Evolutionary conservation across 2,888 invertebrate genomes (phyloP).

Genomic region (Drosophila anceps): DNA sequence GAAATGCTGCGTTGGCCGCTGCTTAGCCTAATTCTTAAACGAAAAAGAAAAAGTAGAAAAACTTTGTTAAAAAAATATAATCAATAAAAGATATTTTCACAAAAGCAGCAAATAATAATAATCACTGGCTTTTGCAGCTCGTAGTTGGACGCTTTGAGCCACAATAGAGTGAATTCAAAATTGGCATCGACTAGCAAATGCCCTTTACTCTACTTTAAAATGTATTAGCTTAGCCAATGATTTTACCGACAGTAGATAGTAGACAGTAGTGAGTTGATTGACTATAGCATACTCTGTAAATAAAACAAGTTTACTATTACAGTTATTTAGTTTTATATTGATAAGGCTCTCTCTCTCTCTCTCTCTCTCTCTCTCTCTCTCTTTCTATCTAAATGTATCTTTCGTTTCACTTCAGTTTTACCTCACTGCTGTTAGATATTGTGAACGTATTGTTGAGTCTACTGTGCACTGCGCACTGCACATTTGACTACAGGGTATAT

Average conservation of each 20-base stretch:
- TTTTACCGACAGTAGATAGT: neutral
- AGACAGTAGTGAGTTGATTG: neutral
- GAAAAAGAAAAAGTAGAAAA: neutral
- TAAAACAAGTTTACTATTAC: neutral
- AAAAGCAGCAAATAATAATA: slow-evolving; percentile 33
- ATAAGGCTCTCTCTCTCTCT: too few relatives aligned
- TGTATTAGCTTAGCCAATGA: neutral
- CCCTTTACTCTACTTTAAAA: neutral
- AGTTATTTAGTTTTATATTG: too few relatives aligned
- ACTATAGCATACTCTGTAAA: neutral
- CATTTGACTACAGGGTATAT: slow-evolving; percentile 3
- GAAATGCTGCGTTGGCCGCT: slow-evolving; percentile 31
- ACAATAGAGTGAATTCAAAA: neutral
- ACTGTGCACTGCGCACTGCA: neutral
- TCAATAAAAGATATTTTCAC: slow-evolving; percentile 21
- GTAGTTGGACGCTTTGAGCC: slow-evolving; percentile 40
- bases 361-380: too few relatives aligned
- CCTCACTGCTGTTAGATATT: neutral
- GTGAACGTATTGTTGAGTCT: neutral
- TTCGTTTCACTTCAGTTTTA: too few relatives aligned
- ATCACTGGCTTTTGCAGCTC: slow-evolving; percentile 35
- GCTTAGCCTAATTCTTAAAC: slow-evolving; percentile 58
- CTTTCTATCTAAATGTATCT: too few relatives aligned
- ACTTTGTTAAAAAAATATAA: neutral
- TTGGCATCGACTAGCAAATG: neutral